A percentile compares a stretch with the other conserved stretches of the same genome.
These are phyloP conservation scores for Sminthurinus aureus DNA, from an alignment of 2,888 invertebrate genomes.

Conservation along the genomic window DNA sequence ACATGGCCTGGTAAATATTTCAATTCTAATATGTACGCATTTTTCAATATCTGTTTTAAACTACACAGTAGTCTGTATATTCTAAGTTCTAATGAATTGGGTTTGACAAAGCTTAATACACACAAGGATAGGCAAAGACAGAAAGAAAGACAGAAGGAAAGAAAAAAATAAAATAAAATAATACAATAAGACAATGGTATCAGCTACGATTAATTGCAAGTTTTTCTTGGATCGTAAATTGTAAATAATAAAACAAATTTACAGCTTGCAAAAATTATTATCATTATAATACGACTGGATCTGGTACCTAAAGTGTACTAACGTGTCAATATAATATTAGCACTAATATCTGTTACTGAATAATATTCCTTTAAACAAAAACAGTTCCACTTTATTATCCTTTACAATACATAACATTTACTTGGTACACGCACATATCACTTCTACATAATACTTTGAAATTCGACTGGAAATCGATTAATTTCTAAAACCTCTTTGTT, in stretches of 20 bases:
- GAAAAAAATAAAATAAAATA: not conserved
- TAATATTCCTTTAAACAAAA: no score
- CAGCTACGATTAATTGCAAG: not conserved
- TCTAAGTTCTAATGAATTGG: no score
- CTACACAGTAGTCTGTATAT: no score
- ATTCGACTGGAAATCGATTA: not conserved
- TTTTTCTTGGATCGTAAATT: not conserved
- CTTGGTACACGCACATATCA: no score
- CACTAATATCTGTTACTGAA: no score
- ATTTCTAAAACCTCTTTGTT: not conserved
- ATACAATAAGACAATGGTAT: not conserved
- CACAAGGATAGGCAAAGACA: not conserved
- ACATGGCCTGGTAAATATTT: no score
- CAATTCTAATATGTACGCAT: no score
- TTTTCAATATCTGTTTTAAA: no score
- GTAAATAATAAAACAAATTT: not conserved
- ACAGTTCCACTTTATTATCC: no score
- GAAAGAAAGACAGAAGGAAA: no score
- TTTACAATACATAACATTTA: no score
- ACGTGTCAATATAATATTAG: not conserved
- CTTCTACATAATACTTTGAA: no score
- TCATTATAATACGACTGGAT: not conserved
- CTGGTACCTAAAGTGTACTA: not conserved
- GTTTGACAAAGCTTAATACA: not conserved
- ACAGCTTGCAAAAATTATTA: not conserved